Conservation (phyloP, 2,888 invertebrate species). For the Hirtodrosophila confusa region DNA sequence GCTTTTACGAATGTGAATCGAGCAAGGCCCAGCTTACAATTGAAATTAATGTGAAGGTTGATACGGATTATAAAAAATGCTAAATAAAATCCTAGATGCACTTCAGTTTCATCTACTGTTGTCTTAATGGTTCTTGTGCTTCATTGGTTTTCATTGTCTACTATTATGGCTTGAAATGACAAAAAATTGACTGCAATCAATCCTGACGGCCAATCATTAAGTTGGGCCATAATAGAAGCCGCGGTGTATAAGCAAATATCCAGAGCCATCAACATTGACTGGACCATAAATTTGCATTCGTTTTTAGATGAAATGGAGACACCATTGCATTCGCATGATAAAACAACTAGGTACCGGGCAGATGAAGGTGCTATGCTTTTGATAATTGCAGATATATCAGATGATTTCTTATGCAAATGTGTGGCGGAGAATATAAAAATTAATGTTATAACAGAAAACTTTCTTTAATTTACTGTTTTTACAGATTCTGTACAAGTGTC, state of each 20-base stretch:
- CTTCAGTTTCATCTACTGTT: constrained; percentile 7
- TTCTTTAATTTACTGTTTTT: too few relatives aligned
- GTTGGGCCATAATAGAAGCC: constrained; percentile 53
- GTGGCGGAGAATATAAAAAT: too few relatives aligned
- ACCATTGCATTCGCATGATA: too few relatives aligned
- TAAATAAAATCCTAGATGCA: constrained; percentile 27
- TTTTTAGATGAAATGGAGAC: too few relatives aligned
- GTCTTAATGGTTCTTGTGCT: constrained; percentile 10
- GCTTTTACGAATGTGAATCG: constrained; percentile 40
- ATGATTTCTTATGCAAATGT: too few relatives aligned
- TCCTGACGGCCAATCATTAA: constrained; percentile 15
- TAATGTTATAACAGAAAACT: too few relatives aligned
- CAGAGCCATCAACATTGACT: background rate
- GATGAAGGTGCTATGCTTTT: too few relatives aligned
- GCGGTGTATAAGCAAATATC: constrained; percentile 40
- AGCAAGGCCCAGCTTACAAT: constrained; percentile 23
- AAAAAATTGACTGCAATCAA: constrained; percentile 24
- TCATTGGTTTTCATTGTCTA: constrained; percentile 51
- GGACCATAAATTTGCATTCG: too few relatives aligned
- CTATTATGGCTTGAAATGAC: constrained; percentile 24
- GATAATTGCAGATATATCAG: too few relatives aligned
- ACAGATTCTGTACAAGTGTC: too few relatives aligned
- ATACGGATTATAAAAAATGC: constrained; percentile 5
- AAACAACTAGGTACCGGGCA: too few relatives aligned
- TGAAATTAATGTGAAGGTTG: constrained; percentile 39